Percentiles rank a stretch among this genome's conserved stretches.
Evolutionary conservation across 64 coral and sea anemone genomes (phyloP).

Genomic region (Exaiptasia diaphana): DNA sequence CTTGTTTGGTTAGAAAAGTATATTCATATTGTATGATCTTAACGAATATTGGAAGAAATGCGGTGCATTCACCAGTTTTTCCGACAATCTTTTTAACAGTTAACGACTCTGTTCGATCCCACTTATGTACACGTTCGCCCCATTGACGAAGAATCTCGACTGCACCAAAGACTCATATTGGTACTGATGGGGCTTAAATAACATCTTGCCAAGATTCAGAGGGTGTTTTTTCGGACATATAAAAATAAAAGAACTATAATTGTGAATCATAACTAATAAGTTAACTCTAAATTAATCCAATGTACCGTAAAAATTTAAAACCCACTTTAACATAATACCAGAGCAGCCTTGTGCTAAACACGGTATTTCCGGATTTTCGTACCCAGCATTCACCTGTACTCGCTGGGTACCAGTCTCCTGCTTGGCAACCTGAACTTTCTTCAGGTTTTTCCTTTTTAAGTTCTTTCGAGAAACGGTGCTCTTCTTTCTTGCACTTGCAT

Average conservation of each 20-base stretch:
- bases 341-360: conserved; percentile 79
- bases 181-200: no score
- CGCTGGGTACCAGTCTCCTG: conserved; percentile 90
- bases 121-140: no score
- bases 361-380: conserved; percentile 88
- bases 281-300: background rate
- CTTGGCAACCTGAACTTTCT: conserved; percentile 88
- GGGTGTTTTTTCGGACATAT: no score
- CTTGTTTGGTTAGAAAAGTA: no score
- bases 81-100: no score
- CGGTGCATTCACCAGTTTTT: no score
- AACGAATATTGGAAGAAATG: no score
- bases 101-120: no score
- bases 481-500: conserved; percentile 22
- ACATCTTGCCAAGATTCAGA: no score
- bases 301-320: conserved; percentile 86
- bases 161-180: no score
- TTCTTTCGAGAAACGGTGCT: conserved; percentile 51
- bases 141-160: no score
- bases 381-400: conserved; percentile 97
- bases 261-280: background rate
- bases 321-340: conserved; percentile 81
- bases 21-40: no score
- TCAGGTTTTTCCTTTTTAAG: conserved; percentile 50
- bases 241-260: background rate